Evolutionary conservation across 37 sponge, comb jelly and placozoan genomes (phyloP).

Genomic region (Lycopodina hypogea): DNA sequence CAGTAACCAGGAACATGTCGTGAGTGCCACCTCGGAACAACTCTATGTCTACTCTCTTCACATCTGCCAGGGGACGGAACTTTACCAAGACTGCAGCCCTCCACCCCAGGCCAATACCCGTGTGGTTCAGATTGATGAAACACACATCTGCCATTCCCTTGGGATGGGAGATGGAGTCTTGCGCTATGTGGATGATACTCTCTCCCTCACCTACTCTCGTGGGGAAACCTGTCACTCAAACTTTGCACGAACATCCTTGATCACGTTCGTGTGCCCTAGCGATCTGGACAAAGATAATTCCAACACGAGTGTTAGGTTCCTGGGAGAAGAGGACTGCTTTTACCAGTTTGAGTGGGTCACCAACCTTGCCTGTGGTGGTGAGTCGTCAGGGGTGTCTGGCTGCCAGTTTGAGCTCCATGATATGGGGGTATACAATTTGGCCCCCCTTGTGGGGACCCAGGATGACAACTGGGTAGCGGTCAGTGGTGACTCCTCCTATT

Average conservation of each 20-base stretch:
- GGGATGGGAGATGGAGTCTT: conserved; percentile 39
- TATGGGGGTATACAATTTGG: conserved; percentile 38
- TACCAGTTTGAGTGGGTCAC: conserved; percentile 77
- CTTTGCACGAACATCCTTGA: conserved; percentile 53
- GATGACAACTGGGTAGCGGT: conserved; percentile 52
- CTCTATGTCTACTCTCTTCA: conserved; percentile 21
- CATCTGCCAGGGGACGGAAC: conserved; percentile 26
- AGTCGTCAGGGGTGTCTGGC: conserved; percentile 8
- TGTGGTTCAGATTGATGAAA: conserved; percentile 20
- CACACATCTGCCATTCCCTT: conserved; percentile 27
- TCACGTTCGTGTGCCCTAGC: conserved; percentile 54
- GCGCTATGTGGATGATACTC: conserved; percentile 52
- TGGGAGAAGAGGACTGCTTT: conserved; percentile 56
- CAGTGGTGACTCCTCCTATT: neutral
- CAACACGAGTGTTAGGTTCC: conserved; percentile 21
- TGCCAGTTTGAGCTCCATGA: conserved; percentile 35
- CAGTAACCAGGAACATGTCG: neutral
- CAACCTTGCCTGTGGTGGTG: conserved; percentile 41
- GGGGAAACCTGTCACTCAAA: conserved; percentile 63
- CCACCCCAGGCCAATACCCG: neutral
- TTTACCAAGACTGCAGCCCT: conserved; percentile 12
- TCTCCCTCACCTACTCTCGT: conserved; percentile 36
- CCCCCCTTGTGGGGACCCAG: conserved; percentile 29
- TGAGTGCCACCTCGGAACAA: neutral
- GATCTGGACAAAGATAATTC: neutral